Evolutionary conservation across 2,888 invertebrate species (phyloP).

Genomic region (Metacarcinus magister): DNA sequence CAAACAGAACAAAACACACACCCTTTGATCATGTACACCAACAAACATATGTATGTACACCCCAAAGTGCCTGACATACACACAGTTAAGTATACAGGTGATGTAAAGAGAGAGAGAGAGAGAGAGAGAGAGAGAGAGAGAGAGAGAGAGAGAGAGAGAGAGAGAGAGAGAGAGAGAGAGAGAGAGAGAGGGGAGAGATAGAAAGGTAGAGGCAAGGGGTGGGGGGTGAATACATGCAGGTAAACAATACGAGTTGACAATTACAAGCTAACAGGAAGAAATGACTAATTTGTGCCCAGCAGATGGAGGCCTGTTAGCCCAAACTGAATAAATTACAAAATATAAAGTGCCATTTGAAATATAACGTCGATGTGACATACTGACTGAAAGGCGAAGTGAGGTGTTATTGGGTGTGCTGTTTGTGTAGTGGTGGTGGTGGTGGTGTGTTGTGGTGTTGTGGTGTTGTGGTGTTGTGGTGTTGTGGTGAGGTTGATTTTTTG

Average conservation of each 20-base stretch:
- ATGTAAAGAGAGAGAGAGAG: not conserved
- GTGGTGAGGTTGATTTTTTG: not conserved
- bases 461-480: not conserved
- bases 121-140: not conserved
- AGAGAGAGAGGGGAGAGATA: too few relatives aligned
- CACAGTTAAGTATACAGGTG: slow-evolving; percentile 43
- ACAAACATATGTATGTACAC: slow-evolving; percentile 36
- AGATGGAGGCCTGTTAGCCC: slow-evolving; percentile 32
- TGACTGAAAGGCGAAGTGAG: not conserved
- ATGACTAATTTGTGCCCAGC: slow-evolving; percentile 63
- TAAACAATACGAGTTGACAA: slow-evolving; percentile 56
- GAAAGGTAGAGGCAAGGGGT: not conserved
- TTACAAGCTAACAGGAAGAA: slow-evolving; percentile 52
- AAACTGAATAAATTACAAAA: slow-evolving; percentile 60
- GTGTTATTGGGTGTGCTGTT: not conserved
- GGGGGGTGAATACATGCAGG: slow-evolving; percentile 39
- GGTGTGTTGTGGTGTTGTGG: not conserved
- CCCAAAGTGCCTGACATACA: not conserved
- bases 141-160: not conserved
- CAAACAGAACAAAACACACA: not conserved
- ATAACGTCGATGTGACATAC: slow-evolving; percentile 16
- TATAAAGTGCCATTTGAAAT: slow-evolving; percentile 65
- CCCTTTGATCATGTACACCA: not conserved
- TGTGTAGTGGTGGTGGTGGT: slow-evolving; percentile 19
- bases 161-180: not conserved